A percentile compares a stretch with the other conserved stretches of the same genome.
Evolutionary conservation across 2,797 vertebrate species (phyloP).

Genomic region (Hippoglossus hippoglossus): DNA sequence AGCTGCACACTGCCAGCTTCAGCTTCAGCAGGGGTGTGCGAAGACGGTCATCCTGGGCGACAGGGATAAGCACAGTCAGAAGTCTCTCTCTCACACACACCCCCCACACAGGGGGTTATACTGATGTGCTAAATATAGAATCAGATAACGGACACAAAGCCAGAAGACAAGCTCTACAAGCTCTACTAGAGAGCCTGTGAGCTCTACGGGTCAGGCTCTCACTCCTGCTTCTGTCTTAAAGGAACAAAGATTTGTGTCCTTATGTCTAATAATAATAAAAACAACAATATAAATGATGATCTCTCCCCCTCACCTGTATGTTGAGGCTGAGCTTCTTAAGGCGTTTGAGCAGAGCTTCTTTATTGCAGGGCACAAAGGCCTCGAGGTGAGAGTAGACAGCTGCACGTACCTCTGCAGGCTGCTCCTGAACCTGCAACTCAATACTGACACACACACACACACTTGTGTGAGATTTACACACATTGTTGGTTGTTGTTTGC

Average conservation of each 20-base stretch:
- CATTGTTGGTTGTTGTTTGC: neutral
- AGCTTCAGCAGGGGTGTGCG: conserved; percentile 93
- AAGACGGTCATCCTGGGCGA: conserved; percentile 91
- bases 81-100: neutral
- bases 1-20: conserved; percentile 94
- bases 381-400: conserved; percentile 94
- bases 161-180: conserved; percentile 9
- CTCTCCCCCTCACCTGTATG: conserved; percentile 86
- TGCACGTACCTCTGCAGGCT: conserved; percentile 86
- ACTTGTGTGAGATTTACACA: neutral
- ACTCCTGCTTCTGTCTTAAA: neutral
- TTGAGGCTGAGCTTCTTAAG: conserved; percentile 97
- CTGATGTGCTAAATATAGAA: conserved; percentile 35
- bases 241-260: neutral
- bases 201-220: neutral
- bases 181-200: neutral
- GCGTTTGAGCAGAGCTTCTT: conserved; percentile 95
- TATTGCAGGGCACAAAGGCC: conserved; percentile 97
- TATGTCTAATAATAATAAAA: neutral
- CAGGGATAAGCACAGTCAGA: conserved; percentile 14
- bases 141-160: neutral
- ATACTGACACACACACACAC: conserved; percentile 84
- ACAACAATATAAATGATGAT: neutral
- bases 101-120: neutral
- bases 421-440: conserved; percentile 95